Evolutionary conservation across 2,888 invertebrate species (phyloP).

Genomic region (Isoperla grammatica): DNA sequence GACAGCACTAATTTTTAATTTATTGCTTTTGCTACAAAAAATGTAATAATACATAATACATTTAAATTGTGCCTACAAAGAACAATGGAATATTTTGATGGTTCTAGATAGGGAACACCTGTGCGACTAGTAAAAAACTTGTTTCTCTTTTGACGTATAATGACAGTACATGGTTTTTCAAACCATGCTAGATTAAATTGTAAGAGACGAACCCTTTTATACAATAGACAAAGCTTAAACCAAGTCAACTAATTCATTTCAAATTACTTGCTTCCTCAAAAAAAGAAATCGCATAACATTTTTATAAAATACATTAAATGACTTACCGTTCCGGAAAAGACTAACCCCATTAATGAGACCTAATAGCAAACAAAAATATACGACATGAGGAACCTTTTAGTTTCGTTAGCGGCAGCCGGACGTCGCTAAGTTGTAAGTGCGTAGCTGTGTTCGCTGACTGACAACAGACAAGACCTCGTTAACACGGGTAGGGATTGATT

Average conservation of each 20-base stretch:
- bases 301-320: conserved; percentile 14
- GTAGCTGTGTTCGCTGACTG: conserved; percentile 15
- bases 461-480: conserved; percentile 10
- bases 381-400: conserved; percentile 23
- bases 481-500: conserved; percentile 2
- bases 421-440: conserved; percentile 18
- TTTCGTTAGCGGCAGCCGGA: conserved; percentile 16
- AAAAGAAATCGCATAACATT: conserved; percentile 1
- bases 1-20: too few relatives aligned
- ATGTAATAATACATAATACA: too few relatives aligned
- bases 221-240: background rate
- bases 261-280: conserved; percentile 12
- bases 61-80: too few relatives aligned
- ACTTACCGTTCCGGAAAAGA: conserved; percentile 6
- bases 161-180: background rate
- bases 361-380: background rate
- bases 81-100: background rate
- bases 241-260: background rate
- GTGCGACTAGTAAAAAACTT: background rate
- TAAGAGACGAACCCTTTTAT: background rate
- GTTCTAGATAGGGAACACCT: conserved; percentile 3
- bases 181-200: background rate
- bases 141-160: conserved; percentile 5
- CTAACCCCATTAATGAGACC: background rate
- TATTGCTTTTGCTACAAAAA: too few relatives aligned